These are phyloP conservation scores for Hypselothyrea guttata DNA, from an alignment of 2,888 invertebrate genomes.

Conservation along the genomic window DNA sequence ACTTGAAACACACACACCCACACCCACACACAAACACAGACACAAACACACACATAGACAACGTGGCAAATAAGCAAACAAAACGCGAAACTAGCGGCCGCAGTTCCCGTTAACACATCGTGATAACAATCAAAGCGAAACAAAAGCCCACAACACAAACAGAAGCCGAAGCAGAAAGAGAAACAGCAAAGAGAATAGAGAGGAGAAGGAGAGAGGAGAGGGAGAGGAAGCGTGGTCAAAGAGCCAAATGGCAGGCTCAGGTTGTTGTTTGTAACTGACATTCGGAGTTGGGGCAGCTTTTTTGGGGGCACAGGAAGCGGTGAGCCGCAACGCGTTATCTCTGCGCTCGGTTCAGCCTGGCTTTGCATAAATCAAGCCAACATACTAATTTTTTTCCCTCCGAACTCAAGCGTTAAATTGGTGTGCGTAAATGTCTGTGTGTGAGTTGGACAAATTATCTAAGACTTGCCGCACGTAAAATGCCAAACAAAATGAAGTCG, in stretches of 20 bases:
- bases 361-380: conserved; percentile 71
- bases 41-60: conserved; percentile 7
- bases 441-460: conserved; percentile 56
- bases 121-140: conserved; percentile 67
- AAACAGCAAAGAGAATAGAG: conserved; percentile 1
- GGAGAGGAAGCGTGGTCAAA: conserved; percentile 33
- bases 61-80: conserved; percentile 37
- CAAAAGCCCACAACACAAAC: conserved; percentile 60
- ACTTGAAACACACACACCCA: conserved; percentile 16
- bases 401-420: conserved; percentile 74
- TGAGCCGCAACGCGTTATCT: conserved; percentile 64
- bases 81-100: conserved; percentile 53
- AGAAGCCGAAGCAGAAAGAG: conserved; percentile 39
- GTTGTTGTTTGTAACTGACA: conserved; percentile 12
- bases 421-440: conserved; percentile 11
- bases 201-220: background rate
- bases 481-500: conserved; percentile 61
- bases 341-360: conserved; percentile 24
- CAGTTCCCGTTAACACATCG: conserved; percentile 55
- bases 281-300: conserved; percentile 4
- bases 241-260: conserved; percentile 20
- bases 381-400: conserved; percentile 36
- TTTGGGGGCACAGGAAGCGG: conserved; percentile 32
- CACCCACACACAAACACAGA: too few species aligned
- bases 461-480: conserved; percentile 47